phyloP scores from a whole-genome alignment of 2,888 invertebrate genomes.

The Capitulum mitella region DNA sequence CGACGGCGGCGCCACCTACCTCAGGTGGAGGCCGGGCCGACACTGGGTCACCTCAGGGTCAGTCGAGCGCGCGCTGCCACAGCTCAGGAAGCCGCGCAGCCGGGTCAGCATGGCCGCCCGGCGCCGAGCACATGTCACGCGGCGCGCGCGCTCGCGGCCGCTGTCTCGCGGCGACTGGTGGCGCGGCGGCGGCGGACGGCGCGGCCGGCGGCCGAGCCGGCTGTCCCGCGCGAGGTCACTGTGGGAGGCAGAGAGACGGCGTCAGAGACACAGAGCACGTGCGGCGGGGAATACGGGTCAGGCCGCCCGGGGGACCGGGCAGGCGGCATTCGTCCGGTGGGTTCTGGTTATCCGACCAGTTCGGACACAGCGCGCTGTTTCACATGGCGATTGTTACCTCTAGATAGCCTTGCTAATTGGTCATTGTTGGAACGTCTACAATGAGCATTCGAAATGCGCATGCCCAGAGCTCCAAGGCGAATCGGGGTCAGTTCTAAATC shows the following conservation, averaged over 20 bases:
- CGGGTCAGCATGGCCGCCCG: background rate
- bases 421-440: too few species aligned
- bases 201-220: background rate
- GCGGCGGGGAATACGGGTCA: background rate
- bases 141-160: background rate
- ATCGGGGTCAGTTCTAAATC: too few species aligned
- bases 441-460: too few species aligned
- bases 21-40: background rate
- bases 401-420: too few species aligned
- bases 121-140: background rate
- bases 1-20: background rate
- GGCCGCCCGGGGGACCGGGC: background rate
- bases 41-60: background rate
- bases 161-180: background rate
- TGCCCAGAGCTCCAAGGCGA: too few species aligned
- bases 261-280: background rate
- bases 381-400: background rate
- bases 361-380: background rate
- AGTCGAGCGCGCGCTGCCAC: background rate
- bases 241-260: background rate
- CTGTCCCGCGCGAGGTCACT: background rate
- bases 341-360: background rate
- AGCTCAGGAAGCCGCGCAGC: background rate
- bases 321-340: background rate
- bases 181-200: background rate